A percentile compares a stretch with the other conserved stretches of the same genome.
These are phyloP conservation scores for Drosophila murphyi DNA, from an alignment of 1,140 invertebrate genomes.

Conservation along the genomic window DNA sequence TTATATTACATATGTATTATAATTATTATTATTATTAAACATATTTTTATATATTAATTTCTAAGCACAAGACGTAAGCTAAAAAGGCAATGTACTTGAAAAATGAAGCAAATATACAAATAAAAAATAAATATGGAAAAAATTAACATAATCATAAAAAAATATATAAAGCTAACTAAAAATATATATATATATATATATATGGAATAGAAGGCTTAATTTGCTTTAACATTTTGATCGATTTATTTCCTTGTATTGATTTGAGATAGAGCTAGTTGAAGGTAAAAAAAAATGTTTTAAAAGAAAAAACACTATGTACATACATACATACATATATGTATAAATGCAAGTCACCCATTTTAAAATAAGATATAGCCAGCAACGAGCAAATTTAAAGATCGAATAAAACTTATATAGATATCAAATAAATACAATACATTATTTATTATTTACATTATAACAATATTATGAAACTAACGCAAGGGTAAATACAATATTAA, in stretches of 20 bases:
- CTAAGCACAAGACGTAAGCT: too few relatives aligned
- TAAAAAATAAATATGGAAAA: not conserved
- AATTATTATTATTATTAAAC: not conserved
- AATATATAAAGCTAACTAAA: not conserved
- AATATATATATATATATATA: not conserved
- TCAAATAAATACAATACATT: too few relatives aligned
- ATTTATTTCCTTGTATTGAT: not conserved
- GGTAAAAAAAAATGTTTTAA: not conserved
- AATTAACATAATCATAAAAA: conserved; percentile 5
- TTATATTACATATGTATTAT: not conserved
- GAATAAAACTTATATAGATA: too few relatives aligned
- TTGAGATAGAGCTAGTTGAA: not conserved
- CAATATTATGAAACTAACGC: too few relatives aligned
- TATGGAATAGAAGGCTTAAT: not conserved
- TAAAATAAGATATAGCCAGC: too few relatives aligned
- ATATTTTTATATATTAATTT: too few relatives aligned
- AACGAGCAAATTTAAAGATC: too few relatives aligned
- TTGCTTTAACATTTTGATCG: not conserved
- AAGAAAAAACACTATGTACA: not conserved
- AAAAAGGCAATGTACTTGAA: too few relatives aligned
- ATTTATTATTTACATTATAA: too few relatives aligned
- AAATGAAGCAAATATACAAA: not conserved
- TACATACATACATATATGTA: not conserved
- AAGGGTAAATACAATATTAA: too few relatives aligned
- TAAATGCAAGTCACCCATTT: not conserved